Evolutionary conservation across 1,140 invertebrate species (phyloP).

Genomic region (Dysdera silvatica): DNA sequence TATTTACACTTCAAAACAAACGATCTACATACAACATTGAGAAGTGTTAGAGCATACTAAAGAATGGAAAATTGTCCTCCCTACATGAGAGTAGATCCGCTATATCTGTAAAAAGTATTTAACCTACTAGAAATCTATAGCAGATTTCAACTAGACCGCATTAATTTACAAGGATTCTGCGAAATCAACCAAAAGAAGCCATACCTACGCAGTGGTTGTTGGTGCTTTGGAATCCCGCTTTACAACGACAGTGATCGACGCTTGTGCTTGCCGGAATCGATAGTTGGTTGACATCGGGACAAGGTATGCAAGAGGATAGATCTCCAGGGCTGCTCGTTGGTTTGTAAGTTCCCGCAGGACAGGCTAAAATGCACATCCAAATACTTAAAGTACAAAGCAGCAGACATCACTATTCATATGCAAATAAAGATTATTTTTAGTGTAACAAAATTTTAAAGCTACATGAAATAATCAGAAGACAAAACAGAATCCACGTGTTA

Average conservation of each 20-base stretch:
- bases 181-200: too few species aligned
- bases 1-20: too few species aligned
- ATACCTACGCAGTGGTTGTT: slow-evolving; percentile 50
- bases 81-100: too few species aligned
- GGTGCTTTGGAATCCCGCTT: slow-evolving; percentile 48
- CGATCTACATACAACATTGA: too few species aligned
- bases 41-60: too few species aligned
- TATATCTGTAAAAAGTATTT: too few species aligned
- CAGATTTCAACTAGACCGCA: too few species aligned
- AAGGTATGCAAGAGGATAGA: slow-evolving; percentile 51
- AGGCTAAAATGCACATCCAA: slow-evolving; percentile 38
- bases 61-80: too few species aligned
- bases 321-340: slow-evolving; percentile 47
- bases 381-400: background rate
- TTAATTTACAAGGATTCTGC: too few species aligned
- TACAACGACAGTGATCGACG: slow-evolving; percentile 53
- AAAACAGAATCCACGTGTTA: too few species aligned
- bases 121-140: too few species aligned
- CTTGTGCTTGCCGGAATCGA: slow-evolving; percentile 50
- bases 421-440: background rate
- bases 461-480: too few species aligned
- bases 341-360: slow-evolving; percentile 47
- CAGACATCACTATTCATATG: background rate
- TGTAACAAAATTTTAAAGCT: background rate
- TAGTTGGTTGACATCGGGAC: slow-evolving; percentile 58